A percentile compares a stretch with the other conserved stretches of the same genome.
Conservation (phyloP, 2,113 vertebrate species). For the Ctenomys sociabilis region DNA sequence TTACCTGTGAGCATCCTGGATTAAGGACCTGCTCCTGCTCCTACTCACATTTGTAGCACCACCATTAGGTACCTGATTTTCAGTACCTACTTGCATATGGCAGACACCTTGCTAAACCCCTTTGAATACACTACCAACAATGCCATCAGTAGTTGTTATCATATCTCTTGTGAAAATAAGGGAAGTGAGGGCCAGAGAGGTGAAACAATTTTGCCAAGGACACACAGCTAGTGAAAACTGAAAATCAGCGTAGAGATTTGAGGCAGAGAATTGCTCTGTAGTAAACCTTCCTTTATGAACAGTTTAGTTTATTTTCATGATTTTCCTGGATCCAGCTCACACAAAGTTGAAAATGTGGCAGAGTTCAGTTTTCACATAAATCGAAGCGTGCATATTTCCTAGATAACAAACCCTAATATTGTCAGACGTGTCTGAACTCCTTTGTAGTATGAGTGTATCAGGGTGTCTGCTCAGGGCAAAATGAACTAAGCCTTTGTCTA, state of each 20-base stretch:
- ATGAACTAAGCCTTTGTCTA: background rate
- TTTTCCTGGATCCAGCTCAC: slow-evolving; percentile 5
- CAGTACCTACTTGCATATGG: background rate
- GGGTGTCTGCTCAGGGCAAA: background rate
- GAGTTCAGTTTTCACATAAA: background rate
- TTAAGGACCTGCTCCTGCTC: background rate
- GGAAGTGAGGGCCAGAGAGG: background rate
- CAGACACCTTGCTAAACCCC: background rate
- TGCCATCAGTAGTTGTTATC: background rate
- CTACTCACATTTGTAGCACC: background rate
- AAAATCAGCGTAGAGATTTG: background rate
- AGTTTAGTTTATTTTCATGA: background rate
- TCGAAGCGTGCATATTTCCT: background rate
- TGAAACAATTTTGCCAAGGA: background rate
- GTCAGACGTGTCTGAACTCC: background rate
- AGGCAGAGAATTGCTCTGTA: background rate
- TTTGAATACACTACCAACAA: background rate
- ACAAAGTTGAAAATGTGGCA: slow-evolving; percentile 2
- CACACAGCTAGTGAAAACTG: background rate
- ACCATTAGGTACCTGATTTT: background rate
- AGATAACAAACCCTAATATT: background rate
- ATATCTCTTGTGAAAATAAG: background rate
- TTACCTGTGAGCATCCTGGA: background rate
- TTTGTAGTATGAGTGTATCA: background rate
- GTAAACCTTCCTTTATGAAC: background rate